These are phyloP conservation scores for Sylvilagus bachmani DNA, from an alignment of 2,113 vertebrate genomes.

Conservation along the genomic window DNA sequence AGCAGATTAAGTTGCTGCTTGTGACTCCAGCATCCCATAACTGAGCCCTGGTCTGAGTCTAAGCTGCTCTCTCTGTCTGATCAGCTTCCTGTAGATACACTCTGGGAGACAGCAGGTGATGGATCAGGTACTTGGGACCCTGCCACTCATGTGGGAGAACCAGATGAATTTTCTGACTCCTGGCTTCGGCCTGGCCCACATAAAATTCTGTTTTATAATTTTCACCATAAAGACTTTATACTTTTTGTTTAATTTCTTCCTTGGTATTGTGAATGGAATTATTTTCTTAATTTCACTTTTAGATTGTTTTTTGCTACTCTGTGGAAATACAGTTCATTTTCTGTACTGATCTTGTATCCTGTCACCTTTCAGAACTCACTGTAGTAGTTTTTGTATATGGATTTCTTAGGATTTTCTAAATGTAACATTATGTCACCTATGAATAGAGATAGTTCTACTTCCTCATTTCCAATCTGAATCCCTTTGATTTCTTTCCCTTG, in stretches of 20 bases:
- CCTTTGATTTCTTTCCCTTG: slow-evolving; percentile 42
- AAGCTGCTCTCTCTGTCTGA: too few species aligned
- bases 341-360: background rate
- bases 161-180: too few species aligned
- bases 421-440: background rate
- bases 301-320: slow-evolving; percentile 17
- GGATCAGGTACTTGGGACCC: too few species aligned
- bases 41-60: too few species aligned
- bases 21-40: too few species aligned
- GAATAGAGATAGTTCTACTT: slow-evolving; percentile 14
- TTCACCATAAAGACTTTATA: background rate
- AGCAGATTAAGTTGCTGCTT: too few species aligned
- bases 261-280: slow-evolving; percentile 25
- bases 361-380: slow-evolving; percentile 5
- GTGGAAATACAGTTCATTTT: slow-evolving; percentile 24
- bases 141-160: too few species aligned
- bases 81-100: too few species aligned
- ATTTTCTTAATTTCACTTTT: slow-evolving; percentile 55
- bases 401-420: slow-evolving; percentile 30
- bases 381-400: background rate
- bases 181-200: too few species aligned
- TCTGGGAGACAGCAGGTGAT: too few species aligned
- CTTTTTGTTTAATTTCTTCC: slow-evolving; percentile 51
- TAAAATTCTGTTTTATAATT: background rate
- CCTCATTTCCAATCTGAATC: background rate